Evolutionary conservation across 2,888 invertebrate species (phyloP).

Genomic region (Ormyrus nitidulus): DNA sequence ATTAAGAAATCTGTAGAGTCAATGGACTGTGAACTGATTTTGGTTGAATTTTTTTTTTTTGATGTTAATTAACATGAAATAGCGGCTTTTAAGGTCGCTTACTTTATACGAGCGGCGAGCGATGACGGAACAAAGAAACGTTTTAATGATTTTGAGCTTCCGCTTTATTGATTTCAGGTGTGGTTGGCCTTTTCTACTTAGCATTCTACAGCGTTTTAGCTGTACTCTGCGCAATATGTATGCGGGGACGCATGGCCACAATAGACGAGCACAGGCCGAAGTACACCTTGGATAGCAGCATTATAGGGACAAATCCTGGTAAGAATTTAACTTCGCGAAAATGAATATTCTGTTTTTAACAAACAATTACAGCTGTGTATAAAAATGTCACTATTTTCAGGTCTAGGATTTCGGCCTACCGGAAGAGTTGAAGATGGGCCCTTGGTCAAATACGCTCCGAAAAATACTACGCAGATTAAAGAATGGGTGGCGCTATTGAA

Average conservation of each 20-base stretch:
- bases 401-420: conserved; percentile 82
- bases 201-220: conserved; percentile 91
- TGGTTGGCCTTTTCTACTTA: conserved; percentile 89
- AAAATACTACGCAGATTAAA: conserved; percentile 76
- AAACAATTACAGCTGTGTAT: too few species aligned
- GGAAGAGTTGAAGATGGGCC: conserved; percentile 78
- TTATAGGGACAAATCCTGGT: conserved; percentile 88
- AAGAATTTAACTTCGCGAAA: conserved; percentile 43
- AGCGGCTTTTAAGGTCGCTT: too few species aligned
- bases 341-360: too few species aligned
- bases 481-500: conserved; percentile 79
- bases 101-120: too few species aligned
- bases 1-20: too few species aligned
- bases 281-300: conserved; percentile 84
- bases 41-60: background rate
- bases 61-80: too few species aligned
- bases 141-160: too few species aligned
- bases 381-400: conserved; percentile 72
- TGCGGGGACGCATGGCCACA: conserved; percentile 87
- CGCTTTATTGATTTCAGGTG: conserved; percentile 78
- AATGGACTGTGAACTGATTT: too few species aligned
- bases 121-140: too few species aligned
- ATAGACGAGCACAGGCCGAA: conserved; percentile 84
- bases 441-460: conserved; percentile 79
- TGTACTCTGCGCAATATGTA: conserved; percentile 89